phyloP scores from a whole-genome alignment of 2,797 vertebrate genomes.

The Myiothlypis chrysogaster region DNA sequence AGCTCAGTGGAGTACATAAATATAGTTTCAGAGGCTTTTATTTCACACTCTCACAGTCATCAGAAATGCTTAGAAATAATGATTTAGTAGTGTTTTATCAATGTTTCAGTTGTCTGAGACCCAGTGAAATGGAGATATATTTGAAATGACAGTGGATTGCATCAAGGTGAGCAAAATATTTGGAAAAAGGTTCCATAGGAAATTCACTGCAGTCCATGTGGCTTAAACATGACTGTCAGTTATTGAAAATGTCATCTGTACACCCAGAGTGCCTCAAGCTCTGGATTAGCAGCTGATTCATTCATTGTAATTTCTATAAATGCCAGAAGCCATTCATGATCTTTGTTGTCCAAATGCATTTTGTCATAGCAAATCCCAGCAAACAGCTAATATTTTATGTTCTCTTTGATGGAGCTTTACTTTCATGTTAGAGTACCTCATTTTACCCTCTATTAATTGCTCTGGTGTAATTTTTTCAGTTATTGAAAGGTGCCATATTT shows the following conservation, averaged over 20 bases:
- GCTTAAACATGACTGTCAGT: neutral
- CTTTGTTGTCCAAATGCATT: constrained; percentile 48
- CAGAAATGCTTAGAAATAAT: neutral
- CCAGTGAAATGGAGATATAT: neutral
- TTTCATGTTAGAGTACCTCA: neutral
- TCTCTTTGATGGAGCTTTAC: neutral
- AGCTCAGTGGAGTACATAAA: neutral
- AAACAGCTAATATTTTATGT: neutral
- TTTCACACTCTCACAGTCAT: neutral
- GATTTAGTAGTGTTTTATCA: neutral
- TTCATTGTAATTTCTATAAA: constrained; percentile 21
- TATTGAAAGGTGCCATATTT: neutral
- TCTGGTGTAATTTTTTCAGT: neutral
- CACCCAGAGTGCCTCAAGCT: neutral
- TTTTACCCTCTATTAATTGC: neutral
- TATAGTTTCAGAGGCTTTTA: neutral
- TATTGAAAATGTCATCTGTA: constrained; percentile 46
- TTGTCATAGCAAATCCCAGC: neutral
- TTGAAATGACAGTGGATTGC: neutral
- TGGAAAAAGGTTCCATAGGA: neutral
- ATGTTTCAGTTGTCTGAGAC: neutral
- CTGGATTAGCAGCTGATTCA: constrained; percentile 32
- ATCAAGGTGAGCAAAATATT: neutral
- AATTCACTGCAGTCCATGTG: neutral
- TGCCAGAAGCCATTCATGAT: constrained; percentile 34